A percentile compares a stretch with the other conserved stretches of the same genome.
phyloP scores from a whole-genome alignment of 92 coral and sea anemone genomes.

The Phenganax stokvisi region DNA sequence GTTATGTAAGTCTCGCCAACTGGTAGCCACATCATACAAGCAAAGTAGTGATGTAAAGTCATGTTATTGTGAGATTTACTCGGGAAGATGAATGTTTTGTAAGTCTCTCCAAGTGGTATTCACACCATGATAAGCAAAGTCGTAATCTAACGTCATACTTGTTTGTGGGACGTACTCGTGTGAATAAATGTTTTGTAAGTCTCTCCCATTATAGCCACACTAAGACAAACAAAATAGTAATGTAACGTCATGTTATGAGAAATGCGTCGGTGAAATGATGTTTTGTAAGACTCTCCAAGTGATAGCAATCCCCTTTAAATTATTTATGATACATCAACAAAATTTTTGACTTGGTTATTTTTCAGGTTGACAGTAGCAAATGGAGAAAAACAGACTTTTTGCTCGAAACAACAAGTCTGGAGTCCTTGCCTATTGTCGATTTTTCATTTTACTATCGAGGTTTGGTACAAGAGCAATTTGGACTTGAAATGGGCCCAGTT shows the following conservation, averaged over 20 bases:
- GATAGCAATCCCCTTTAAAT: neutral
- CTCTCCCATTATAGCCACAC: too few relatives aligned
- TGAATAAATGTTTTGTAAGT: too few relatives aligned
- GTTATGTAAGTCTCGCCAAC: neutral
- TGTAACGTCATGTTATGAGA: neutral
- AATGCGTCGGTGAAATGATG: neutral
- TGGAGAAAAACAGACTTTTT: constrained; percentile 78
- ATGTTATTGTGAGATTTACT: too few relatives aligned
- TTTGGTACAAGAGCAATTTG: constrained; percentile 61
- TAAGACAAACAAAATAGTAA: too few relatives aligned
- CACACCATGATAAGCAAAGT: too few relatives aligned
- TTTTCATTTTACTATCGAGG: constrained; percentile 68
- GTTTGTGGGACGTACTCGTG: too few relatives aligned
- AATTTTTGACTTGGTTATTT: neutral
- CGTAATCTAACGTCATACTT: too few relatives aligned
- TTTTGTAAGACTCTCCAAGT: neutral
- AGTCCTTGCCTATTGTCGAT: constrained; percentile 66
- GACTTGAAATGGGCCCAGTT: constrained; percentile 76
- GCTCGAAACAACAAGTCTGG: constrained; percentile 55
- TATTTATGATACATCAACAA: neutral
- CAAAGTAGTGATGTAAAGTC: neutral
- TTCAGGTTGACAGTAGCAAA: constrained; percentile 65
- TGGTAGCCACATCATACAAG: neutral
- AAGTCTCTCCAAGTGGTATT: too few relatives aligned
- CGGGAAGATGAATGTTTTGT: too few relatives aligned